A percentile compares a stretch with the other conserved stretches of the same genome.
Evolutionary conservation across 2,113 vertebrate species (phyloP).

Genomic region (Rynchops niger): DNA sequence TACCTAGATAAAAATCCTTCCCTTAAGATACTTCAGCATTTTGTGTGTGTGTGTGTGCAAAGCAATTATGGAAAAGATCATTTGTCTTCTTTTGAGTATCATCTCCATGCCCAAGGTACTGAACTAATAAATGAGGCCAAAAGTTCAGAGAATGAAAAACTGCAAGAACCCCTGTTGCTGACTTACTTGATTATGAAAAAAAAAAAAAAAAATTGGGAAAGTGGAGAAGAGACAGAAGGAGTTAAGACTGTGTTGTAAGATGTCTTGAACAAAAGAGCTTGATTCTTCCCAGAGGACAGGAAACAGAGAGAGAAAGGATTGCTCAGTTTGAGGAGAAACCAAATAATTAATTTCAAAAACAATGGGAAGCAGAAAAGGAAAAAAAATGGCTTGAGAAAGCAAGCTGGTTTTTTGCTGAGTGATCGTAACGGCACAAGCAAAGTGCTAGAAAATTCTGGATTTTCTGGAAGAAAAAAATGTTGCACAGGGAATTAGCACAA

Average conservation of each 20-base stretch:
- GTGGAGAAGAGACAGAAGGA: background rate
- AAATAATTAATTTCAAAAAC: background rate
- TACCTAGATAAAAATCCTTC: constrained; percentile 39
- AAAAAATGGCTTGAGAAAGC: background rate
- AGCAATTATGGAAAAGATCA: constrained; percentile 9
- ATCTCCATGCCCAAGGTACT: background rate
- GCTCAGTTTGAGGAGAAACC: background rate
- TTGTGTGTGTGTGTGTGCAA: background rate
- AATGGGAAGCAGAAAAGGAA: background rate
- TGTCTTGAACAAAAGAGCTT: background rate
- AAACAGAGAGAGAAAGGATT: background rate
- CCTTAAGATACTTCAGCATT: constrained; percentile 9
- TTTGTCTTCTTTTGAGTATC: constrained; percentile 8
- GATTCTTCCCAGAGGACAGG: background rate
- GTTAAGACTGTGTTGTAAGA: background rate
- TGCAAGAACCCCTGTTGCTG: background rate
- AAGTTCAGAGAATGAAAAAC: background rate
- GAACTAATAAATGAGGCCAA: background rate
- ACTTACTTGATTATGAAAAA: background rate
- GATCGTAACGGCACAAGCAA: background rate
- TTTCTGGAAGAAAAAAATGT: background rate
- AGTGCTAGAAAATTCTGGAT: background rate
- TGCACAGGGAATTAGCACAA: background rate
- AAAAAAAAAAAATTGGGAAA: background rate
- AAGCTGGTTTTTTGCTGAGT: background rate